Percentiles rank a stretch among this genome's conserved stretches.
Conservation (phyloP, 2,113 vertebrate genomes). For the Charadrius vociferus region DNA sequence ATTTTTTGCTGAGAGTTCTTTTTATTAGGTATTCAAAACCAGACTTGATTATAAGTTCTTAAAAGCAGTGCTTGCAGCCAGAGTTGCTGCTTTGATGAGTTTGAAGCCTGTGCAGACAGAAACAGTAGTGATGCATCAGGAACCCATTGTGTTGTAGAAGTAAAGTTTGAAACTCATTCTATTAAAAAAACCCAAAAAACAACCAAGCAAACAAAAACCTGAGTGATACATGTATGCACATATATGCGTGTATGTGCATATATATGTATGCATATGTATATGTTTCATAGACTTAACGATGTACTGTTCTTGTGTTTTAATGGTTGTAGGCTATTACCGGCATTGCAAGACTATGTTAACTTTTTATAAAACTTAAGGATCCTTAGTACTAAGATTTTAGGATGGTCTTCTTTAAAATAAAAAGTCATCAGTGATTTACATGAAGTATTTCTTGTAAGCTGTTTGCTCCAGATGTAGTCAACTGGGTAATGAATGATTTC, state of each 20-base stretch:
- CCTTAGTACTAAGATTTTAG: background rate
- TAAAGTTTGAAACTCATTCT: background rate
- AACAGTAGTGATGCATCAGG: background rate
- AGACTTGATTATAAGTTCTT: background rate
- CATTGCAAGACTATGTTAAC: background rate
- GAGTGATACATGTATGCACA: background rate
- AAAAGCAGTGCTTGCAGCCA: background rate
- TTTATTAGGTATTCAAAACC: background rate
- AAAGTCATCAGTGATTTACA: background rate
- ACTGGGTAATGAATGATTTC: background rate
- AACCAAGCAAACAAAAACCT: background rate
- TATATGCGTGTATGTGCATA: background rate
- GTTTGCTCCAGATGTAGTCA: background rate
- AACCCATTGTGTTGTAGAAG: background rate
- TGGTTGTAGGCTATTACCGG: background rate
- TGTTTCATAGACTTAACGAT: background rate
- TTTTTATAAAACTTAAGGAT: background rate
- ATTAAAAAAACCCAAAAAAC: background rate
- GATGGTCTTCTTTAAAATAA: background rate
- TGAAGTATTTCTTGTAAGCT: background rate
- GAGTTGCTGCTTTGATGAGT: background rate
- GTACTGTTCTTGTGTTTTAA: background rate
- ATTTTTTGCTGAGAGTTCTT: background rate
- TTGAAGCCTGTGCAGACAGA: background rate
- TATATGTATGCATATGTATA: background rate